phyloP scores from a whole-genome alignment of 1,140 invertebrate genomes.

The Grapholita molesta region DNA sequence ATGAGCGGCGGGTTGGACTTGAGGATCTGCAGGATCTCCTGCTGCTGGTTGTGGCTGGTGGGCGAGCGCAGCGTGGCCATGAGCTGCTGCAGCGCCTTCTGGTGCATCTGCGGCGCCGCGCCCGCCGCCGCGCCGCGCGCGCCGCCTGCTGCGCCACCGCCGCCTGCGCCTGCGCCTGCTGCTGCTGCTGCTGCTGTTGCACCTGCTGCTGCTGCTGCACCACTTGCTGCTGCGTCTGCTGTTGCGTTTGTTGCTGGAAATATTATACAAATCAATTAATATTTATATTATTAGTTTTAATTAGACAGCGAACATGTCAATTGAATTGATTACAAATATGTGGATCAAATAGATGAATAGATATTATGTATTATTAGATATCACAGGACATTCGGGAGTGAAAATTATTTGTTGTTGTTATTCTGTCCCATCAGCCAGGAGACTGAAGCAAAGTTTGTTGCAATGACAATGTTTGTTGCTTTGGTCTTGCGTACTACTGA shows the following conservation, averaged over 20 bases:
- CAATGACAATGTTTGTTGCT: too few relatives aligned
- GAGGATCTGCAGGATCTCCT: slow-evolving; percentile 94
- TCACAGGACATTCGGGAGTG: too few relatives aligned
- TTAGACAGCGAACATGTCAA: too few relatives aligned
- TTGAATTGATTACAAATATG: too few relatives aligned
- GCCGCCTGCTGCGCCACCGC: slow-evolving; percentile 34
- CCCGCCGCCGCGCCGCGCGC: slow-evolving; percentile 55
- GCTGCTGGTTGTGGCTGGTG: slow-evolving; percentile 94
- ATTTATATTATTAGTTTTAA: too few relatives aligned
- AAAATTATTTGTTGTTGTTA: too few relatives aligned
- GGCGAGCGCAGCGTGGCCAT: slow-evolving; percentile 94
- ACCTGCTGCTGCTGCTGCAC: slow-evolving; percentile 23
- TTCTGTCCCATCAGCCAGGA: too few relatives aligned
- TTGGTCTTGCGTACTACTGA: too few relatives aligned
- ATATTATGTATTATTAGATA: too few relatives aligned
- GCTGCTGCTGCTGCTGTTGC: slow-evolving; percentile 1
- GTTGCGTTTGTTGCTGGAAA: slow-evolving; percentile 45
- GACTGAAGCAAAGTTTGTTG: too few relatives aligned
- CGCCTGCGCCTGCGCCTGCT: slow-evolving; percentile 33
- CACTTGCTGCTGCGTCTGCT: slow-evolving; percentile 11
- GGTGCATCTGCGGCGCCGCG: slow-evolving; percentile 79
- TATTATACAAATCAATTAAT: too few relatives aligned
- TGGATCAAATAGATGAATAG: too few relatives aligned
- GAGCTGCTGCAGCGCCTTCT: slow-evolving; percentile 92
- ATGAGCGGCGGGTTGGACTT: slow-evolving; percentile 97